A percentile compares a stretch with the other conserved stretches of the same genome.
Evolutionary conservation across 2,113 vertebrate genomes (phyloP).

Genomic region (mouse (Mus musculus)): DNA sequence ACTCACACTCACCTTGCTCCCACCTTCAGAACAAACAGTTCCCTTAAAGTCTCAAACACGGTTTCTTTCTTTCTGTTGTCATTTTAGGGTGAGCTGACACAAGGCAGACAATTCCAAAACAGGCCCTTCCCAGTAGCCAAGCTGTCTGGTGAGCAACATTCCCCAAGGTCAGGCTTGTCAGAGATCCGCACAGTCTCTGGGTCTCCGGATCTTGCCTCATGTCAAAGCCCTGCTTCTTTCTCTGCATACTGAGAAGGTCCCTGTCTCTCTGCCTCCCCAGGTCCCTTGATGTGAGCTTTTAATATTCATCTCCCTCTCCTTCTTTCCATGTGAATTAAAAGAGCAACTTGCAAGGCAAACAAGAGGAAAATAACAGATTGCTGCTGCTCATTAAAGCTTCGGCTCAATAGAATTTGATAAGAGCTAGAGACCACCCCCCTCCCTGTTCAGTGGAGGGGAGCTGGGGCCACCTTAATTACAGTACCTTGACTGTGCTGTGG

Average conservation of each 20-base stretch:
- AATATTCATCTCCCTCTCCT: constrained; percentile 77
- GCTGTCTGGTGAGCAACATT: constrained; percentile 18
- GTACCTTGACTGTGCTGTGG: constrained; percentile 41
- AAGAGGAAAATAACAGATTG: constrained; percentile 78
- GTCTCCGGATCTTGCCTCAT: neutral
- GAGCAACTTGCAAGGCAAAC: constrained; percentile 77
- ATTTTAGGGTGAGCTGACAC: constrained; percentile 24
- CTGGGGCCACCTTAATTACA: neutral
- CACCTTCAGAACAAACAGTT: neutral
- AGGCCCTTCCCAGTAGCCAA: neutral
- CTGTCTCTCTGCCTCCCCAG: constrained; percentile 34
- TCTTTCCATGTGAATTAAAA: constrained; percentile 77
- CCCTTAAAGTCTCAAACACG: neutral
- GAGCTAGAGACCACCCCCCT: neutral
- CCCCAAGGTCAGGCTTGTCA: constrained; percentile 70
- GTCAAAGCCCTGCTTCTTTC: constrained; percentile 50
- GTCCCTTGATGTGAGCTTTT: constrained; percentile 69
- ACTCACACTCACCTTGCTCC: neutral
- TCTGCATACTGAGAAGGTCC: constrained; percentile 57
- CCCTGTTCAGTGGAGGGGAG: neutral
- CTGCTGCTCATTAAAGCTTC: constrained; percentile 66
- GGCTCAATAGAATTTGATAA: constrained; percentile 65
- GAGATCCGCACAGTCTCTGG: constrained; percentile 31
- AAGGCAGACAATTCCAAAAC: constrained; percentile 58
- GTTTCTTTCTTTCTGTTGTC: constrained; percentile 41